These are phyloP conservation scores for Urophycis tenuis DNA, from an alignment of 2,797 vertebrate genomes.

Conservation along the genomic window DNA sequence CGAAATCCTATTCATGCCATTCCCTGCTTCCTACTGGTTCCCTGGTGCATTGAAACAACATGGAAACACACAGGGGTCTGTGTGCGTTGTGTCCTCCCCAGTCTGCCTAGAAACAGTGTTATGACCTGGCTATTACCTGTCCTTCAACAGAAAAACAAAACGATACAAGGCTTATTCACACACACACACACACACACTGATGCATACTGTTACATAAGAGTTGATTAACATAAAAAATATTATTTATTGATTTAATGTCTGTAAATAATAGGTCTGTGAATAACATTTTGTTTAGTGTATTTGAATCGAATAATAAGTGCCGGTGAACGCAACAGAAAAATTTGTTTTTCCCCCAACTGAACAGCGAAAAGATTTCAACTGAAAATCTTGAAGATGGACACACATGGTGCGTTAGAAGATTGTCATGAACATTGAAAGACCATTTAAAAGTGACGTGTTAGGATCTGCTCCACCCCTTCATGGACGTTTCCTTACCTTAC, in stretches of 20 bases:
- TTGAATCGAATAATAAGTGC: neutral
- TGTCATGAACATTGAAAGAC: neutral
- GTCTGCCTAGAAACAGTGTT: neutral
- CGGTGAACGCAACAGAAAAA: neutral
- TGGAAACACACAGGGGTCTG: neutral
- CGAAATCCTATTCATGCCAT: slow-evolving; percentile 19
- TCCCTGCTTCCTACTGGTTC: neutral
- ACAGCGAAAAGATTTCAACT: neutral
- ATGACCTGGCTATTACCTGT: neutral
- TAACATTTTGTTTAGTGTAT: neutral
- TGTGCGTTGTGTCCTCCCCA: neutral
- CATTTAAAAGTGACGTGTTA: neutral
- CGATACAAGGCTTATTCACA: neutral
- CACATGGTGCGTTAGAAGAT: neutral
- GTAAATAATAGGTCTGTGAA: neutral
- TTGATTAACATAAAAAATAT: neutral
- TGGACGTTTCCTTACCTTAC: neutral
- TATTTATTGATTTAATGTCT: slow-evolving; percentile 2
- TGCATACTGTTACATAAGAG: neutral
- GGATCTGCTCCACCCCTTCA: neutral
- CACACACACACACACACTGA: neutral
- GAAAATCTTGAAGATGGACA: neutral
- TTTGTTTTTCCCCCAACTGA: neutral
- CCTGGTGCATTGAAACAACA: neutral
- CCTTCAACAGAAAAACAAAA: neutral